Percentiles rank a stretch among this genome's conserved stretches.
phyloP scores from a whole-genome alignment of 2,113 vertebrate species.

The Helogale parvula region DNA sequence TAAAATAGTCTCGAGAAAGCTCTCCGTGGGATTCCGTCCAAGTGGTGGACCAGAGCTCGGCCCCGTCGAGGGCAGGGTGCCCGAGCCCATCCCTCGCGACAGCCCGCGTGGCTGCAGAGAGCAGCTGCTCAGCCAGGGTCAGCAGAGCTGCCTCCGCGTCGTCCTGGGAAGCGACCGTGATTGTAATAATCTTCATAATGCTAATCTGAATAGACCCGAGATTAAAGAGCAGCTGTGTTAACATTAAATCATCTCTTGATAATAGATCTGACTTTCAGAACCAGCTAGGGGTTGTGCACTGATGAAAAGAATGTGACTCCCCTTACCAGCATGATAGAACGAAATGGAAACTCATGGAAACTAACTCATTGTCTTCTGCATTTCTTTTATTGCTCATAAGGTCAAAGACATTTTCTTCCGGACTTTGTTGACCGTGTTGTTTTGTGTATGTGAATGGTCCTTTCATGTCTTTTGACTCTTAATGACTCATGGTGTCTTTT shows the following conservation, averaged over 20 bases:
- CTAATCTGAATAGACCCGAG: background rate
- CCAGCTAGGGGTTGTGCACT: background rate
- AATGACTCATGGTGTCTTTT: background rate
- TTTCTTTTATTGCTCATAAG: background rate
- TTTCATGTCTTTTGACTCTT: background rate
- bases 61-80: background rate
- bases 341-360: background rate
- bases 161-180: too few species aligned
- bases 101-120: accelerated
- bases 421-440: background rate
- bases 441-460: background rate
- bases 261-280: background rate
- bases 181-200: too few species aligned
- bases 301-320: background rate
- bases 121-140: accelerated
- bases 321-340: background rate
- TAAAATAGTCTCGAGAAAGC: conserved; percentile 58
- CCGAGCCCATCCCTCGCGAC: background rate
- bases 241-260: background rate
- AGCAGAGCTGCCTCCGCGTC: accelerated
- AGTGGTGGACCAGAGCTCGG: background rate
- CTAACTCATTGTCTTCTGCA: background rate
- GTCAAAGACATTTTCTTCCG: background rate
- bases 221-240: background rate
- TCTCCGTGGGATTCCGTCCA: conserved; percentile 54